Conservation (phyloP, 1,140 invertebrate genomes). For the Battus philenor region DNA sequence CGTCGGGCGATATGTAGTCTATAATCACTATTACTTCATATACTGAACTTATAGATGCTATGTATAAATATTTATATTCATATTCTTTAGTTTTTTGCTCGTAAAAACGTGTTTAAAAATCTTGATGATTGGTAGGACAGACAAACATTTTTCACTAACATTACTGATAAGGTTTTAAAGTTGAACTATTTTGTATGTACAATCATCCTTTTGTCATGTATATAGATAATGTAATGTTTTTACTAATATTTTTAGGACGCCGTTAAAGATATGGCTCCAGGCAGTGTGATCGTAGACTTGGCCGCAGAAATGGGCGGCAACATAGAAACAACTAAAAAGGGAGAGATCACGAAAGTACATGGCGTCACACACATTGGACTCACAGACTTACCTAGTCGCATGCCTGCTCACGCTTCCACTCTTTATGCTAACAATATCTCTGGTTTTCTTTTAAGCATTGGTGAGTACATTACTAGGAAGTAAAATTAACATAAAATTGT, state of each 20-base stretch:
- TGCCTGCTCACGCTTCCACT: constrained; percentile 91
- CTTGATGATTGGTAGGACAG: too few species aligned
- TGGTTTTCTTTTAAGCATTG: constrained; percentile 90
- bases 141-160: too few species aligned
- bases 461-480: constrained; percentile 63
- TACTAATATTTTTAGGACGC: constrained; percentile 83
- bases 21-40: too few species aligned
- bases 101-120: too few species aligned
- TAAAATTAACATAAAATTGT: too few species aligned
- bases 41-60: too few species aligned
- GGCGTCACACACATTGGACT: constrained; percentile 91
- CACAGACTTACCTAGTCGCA: constrained; percentile 88
- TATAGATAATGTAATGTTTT: too few species aligned
- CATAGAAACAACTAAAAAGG: constrained; percentile 89
- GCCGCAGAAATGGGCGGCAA: constrained; percentile 94
- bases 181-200: neutral
- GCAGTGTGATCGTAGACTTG: constrained; percentile 92
- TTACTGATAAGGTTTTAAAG: neutral
- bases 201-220: too few species aligned
- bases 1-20: too few species aligned
- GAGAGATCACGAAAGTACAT: constrained; percentile 84
- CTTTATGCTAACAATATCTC: constrained; percentile 94
- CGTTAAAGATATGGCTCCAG: constrained; percentile 90
- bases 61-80: too few species aligned
- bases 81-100: too few species aligned